phyloP scores from a whole-genome alignment of 2,888 invertebrate species.

The Alitta virens region DNA sequence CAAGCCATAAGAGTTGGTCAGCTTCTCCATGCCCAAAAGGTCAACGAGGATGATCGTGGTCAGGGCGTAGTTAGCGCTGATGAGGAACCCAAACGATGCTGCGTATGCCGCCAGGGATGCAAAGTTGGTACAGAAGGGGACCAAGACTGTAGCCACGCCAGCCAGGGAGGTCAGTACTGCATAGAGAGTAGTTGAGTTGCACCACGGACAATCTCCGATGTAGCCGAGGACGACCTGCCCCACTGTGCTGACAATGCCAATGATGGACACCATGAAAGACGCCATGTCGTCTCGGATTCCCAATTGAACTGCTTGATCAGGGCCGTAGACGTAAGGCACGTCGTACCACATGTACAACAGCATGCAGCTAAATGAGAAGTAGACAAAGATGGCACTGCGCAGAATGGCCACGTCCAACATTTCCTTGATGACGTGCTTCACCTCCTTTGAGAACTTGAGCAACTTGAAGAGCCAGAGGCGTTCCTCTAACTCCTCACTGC shows the following conservation, averaged over 20 bases:
- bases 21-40: constrained; percentile 82
- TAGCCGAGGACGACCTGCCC: constrained; percentile 75
- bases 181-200: constrained; percentile 80
- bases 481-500: not conserved
- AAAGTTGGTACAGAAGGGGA: constrained; percentile 42
- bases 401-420: constrained; percentile 49
- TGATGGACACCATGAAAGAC: constrained; percentile 78
- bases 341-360: constrained; percentile 86
- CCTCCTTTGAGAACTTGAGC: constrained; percentile 32
- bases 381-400: constrained; percentile 40
- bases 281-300: constrained; percentile 53
- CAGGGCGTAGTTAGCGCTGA: constrained; percentile 88
- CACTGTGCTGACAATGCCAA: constrained; percentile 76
- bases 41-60: constrained; percentile 88
- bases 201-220: constrained; percentile 80
- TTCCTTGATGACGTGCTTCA: constrained; percentile 37
- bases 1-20: constrained; percentile 88
- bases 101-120: constrained; percentile 32
- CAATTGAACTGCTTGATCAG: constrained; percentile 70
- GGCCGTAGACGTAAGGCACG: constrained; percentile 90
- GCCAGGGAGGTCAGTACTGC: constrained; percentile 68
- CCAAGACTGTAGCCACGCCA: constrained; percentile 50
- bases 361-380: constrained; percentile 74
- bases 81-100: constrained; percentile 76
- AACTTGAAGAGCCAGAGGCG: constrained; percentile 7